These are phyloP conservation scores for Nannoperca obscura DNA, from an alignment of 2,797 vertebrate species.

Conservation along the genomic window DNA sequence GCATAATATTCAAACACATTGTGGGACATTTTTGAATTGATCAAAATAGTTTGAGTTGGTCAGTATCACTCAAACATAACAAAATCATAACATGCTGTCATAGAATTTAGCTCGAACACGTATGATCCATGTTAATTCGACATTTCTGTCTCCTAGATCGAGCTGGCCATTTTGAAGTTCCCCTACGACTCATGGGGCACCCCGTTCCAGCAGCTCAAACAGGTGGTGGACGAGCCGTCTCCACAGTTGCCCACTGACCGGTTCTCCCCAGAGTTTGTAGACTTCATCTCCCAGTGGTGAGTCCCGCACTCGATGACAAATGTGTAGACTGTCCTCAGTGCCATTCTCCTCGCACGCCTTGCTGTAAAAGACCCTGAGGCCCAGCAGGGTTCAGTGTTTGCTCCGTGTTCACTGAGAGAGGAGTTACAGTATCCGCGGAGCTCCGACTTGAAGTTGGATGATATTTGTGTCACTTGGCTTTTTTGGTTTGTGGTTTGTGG, in stretches of 20 bases:
- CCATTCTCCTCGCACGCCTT: not conserved
- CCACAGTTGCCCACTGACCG: conserved; percentile 93
- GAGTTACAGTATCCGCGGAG: not conserved
- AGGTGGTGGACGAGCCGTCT: conserved; percentile 98
- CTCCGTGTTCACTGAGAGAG: conserved; percentile 7
- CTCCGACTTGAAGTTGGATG: not conserved
- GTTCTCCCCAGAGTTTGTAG: conserved; percentile 95
- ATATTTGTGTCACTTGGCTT: not conserved
- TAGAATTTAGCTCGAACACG: not conserved
- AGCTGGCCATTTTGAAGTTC: conserved; percentile 97
- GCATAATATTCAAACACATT: not conserved
- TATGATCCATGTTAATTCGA: not conserved
- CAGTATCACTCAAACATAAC: not conserved
- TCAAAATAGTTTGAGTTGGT: not conserved
- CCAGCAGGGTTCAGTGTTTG: conserved; percentile 72
- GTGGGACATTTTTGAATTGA: not conserved
- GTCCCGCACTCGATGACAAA: conserved; percentile 18
- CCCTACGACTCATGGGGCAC: conserved; percentile 98
- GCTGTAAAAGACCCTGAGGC: not conserved
- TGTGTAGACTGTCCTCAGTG: fast-evolving
- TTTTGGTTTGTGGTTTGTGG: too few species aligned
- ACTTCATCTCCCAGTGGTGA: conserved; percentile 99
- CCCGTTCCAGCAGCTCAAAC: conserved; percentile 98
- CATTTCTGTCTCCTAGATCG: conserved; percentile 84
- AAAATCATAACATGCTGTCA: not conserved